phyloP scores from a whole-genome alignment of 2,888 invertebrate species.

The Theodoxus fluviatilis region DNA sequence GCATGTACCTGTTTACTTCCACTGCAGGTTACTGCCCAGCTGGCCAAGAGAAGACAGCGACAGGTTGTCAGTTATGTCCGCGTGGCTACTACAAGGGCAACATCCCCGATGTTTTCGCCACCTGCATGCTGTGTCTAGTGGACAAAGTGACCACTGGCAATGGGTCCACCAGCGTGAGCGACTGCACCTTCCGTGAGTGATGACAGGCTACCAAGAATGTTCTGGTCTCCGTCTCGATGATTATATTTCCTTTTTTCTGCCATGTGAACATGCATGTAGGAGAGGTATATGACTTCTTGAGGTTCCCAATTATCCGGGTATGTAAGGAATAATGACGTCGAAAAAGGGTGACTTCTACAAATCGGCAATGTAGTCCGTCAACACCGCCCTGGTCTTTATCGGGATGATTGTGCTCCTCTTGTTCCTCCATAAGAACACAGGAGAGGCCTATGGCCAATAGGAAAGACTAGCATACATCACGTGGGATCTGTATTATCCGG shows the following conservation, averaged over 20 bases:
- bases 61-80: slow-evolving; percentile 79
- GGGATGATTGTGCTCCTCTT: too few relatives aligned
- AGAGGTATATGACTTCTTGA: too few relatives aligned
- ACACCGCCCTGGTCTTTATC: too few relatives aligned
- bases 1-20: not conserved
- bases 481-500: too few relatives aligned
- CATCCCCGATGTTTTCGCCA: slow-evolving; percentile 27
- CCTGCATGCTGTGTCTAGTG: slow-evolving; percentile 86
- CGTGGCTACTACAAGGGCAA: slow-evolving; percentile 34
- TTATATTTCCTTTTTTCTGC: not conserved
- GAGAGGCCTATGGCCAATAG: too few relatives aligned
- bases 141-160: slow-evolving; percentile 87
- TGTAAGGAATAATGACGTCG: too few relatives aligned
- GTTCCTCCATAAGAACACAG: too few relatives aligned
- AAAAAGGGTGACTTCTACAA: too few relatives aligned
- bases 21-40: slow-evolving; percentile 33
- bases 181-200: slow-evolving; percentile 37
- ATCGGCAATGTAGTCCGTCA: too few relatives aligned
- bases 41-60: slow-evolving; percentile 29
- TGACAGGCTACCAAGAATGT: not conserved
- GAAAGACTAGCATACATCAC: too few relatives aligned
- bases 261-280: too few relatives aligned
- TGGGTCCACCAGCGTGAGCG: slow-evolving; percentile 74
- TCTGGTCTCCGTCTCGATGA: not conserved
- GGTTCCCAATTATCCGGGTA: too few relatives aligned